Conservation (phyloP, 2,888 invertebrate species). For the Odontocerum albicorne region DNA sequence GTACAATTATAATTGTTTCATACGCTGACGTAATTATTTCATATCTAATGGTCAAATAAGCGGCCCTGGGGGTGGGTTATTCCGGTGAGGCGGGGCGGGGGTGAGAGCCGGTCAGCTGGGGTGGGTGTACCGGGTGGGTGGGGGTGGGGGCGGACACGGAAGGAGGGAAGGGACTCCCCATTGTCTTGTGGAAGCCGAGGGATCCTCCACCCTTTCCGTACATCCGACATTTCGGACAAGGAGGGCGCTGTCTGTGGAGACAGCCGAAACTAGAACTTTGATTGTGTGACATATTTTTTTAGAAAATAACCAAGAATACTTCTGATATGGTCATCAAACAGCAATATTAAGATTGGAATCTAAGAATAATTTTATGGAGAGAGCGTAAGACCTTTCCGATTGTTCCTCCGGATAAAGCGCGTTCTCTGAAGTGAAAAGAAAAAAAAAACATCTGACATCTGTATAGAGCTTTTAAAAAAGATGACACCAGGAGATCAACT, state of each 20-base stretch:
- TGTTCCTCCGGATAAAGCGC: too few species aligned
- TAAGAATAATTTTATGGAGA: too few species aligned
- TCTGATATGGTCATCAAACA: too few species aligned
- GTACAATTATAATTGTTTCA: constrained; percentile 26
- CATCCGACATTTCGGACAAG: constrained; percentile 25
- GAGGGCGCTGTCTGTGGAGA: constrained; percentile 21
- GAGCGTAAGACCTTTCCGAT: too few species aligned
- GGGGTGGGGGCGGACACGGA: constrained; percentile 7
- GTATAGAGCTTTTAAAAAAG: too few species aligned
- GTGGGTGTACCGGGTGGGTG: constrained; percentile 11
- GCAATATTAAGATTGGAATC: too few species aligned
- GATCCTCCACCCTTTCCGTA: constrained; percentile 25
- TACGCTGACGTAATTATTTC: constrained; percentile 28
- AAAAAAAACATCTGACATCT: too few species aligned
- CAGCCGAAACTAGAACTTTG: too few species aligned
- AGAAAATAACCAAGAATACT: too few species aligned
- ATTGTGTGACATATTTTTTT: too few species aligned
- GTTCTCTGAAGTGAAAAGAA: too few species aligned
- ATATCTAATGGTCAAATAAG: constrained; percentile 30
- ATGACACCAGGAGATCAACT: too few species aligned
- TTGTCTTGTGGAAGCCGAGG: constrained; percentile 34
- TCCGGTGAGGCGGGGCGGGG: constrained; percentile 13
- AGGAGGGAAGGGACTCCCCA: constrained; percentile 26
- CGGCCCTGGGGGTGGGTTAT: constrained; percentile 18
- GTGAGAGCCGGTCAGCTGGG: constrained; percentile 11